A percentile compares a stretch with the other conserved stretches of the same genome.
phyloP scores from a whole-genome alignment of 2,888 invertebrate genomes.

The Torymus texanus region DNA sequence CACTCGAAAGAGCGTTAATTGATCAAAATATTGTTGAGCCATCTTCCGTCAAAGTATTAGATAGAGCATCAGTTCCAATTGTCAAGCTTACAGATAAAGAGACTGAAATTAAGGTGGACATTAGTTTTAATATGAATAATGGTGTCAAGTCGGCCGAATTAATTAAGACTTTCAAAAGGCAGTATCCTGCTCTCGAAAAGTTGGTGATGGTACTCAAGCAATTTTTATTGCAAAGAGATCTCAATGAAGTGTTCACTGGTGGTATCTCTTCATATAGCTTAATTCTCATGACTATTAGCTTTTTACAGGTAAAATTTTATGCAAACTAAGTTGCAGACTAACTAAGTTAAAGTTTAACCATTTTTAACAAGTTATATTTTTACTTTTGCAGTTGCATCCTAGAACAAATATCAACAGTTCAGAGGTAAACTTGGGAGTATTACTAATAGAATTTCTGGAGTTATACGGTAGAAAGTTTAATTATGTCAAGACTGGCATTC shows the following conservation, averaged over 20 bases:
- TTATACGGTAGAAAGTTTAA: conserved; percentile 97
- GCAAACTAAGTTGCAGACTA: not conserved
- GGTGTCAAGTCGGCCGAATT: conserved; percentile 97
- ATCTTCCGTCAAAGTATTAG: conserved; percentile 94
- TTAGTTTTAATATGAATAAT: conserved; percentile 99
- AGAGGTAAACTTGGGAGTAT: conserved; percentile 90
- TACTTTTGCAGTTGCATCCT: conserved; percentile 85
- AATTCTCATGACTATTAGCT: conserved; percentile 98
- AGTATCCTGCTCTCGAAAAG: conserved; percentile 93
- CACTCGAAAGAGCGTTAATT: conserved; percentile 92
- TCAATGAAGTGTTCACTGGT: conserved; percentile 99
- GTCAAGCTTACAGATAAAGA: conserved; percentile 95
- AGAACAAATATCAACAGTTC: conserved; percentile 82
- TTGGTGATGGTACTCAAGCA: conserved; percentile 98
- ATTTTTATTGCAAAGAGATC: conserved; percentile 96
- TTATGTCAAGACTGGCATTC: conserved; percentile 94
- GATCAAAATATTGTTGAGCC: conserved; percentile 93
- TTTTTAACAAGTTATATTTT: conserved; percentile 8
- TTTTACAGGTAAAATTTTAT: conserved; percentile 82
- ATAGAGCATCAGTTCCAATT: conserved; percentile 98
- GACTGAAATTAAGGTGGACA: conserved; percentile 91
- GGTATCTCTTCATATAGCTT: conserved; percentile 99
- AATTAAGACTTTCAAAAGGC: conserved; percentile 91
- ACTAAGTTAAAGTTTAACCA: not conserved
- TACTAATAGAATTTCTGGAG: conserved; percentile 98